Percentiles rank a stretch among this genome's conserved stretches.
These are phyloP conservation scores for Halotydeus destructor DNA, from an alignment of 1,140 invertebrate species.

Conservation along the genomic window DNA sequence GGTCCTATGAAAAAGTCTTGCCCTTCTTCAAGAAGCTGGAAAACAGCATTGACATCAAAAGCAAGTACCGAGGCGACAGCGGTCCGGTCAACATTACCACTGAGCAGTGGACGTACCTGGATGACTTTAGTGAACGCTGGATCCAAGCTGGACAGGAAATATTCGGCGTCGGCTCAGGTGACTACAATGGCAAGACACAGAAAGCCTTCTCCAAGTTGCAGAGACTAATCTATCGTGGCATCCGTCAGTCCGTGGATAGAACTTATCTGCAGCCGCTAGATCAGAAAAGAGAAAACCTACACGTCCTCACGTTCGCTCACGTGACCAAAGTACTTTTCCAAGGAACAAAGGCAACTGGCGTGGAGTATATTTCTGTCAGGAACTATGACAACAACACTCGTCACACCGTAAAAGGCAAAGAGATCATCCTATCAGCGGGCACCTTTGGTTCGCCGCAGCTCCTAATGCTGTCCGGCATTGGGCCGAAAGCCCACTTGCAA, in stretches of 20 bases:
- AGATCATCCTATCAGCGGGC: conserved; percentile 12
- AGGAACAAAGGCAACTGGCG: conserved; percentile 51
- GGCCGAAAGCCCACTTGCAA: conserved; percentile 46
- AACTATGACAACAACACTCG: conserved; percentile 45
- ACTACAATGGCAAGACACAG: conserved; percentile 58
- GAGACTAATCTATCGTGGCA: conserved; percentile 63
- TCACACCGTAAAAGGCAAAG: conserved; percentile 24
- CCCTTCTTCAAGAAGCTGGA: conserved; percentile 47
- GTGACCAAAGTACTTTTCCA: conserved; percentile 66
- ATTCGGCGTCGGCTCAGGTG: no score
- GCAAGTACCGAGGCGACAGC: no score
- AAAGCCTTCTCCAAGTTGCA: conserved; percentile 36
- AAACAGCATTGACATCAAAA: conserved; percentile 18
- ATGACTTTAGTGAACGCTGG: no score
- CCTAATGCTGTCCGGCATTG: conserved; percentile 67
- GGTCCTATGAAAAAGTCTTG: conserved; percentile 64
- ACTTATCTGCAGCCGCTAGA: conserved; percentile 65
- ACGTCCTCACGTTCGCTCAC: conserved; percentile 61
- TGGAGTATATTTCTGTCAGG: conserved; percentile 54
- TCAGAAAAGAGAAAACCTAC: conserved; percentile 54
- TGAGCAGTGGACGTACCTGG: no score
- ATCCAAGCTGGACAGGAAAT: conserved; percentile 21
- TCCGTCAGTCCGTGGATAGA: conserved; percentile 66
- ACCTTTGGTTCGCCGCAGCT: conserved; percentile 52
- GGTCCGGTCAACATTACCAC: no score